Conservation (phyloP, 37 sponge, comb jelly and placozoan species). For the Petrosia ficiformis region DNA sequence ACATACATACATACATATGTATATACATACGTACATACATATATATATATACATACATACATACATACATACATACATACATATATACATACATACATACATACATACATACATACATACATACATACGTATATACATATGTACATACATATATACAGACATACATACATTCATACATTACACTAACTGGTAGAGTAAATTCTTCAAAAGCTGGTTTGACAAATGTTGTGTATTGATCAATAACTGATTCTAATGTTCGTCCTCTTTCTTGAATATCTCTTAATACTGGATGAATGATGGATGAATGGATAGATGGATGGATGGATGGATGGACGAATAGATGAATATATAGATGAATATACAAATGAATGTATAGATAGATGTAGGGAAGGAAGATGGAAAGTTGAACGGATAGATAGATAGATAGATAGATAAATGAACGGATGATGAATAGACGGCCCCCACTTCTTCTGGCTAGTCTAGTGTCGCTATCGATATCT, state of each 20-base stretch:
- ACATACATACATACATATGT: no score
- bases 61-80: no score
- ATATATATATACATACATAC: no score
- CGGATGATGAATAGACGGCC: neutral
- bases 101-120: no score
- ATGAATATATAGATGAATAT: neutral
- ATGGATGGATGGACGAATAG: neutral
- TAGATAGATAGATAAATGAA: neutral
- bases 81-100: no score
- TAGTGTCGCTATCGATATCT: slow-evolving; percentile 90
- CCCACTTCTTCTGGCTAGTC: slow-evolving; percentile 87
- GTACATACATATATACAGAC: no score
- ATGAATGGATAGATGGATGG: neutral
- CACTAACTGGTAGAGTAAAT: slow-evolving; percentile 88
- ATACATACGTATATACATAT: no score
- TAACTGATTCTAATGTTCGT: slow-evolving; percentile 64
- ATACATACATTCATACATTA: no score
- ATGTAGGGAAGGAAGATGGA: no score
- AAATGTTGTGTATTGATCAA: slow-evolving; percentile 79
- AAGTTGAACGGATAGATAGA: neutral
- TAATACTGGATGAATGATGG: slow-evolving; percentile 54
- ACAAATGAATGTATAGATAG: neutral
- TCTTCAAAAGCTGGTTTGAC: slow-evolving; percentile 99
- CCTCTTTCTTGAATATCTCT: slow-evolving; percentile 84
- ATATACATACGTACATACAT: no score